Evolutionary conservation across 92 coral and sea anemone species (phyloP).

Genomic region (Porites rus): DNA sequence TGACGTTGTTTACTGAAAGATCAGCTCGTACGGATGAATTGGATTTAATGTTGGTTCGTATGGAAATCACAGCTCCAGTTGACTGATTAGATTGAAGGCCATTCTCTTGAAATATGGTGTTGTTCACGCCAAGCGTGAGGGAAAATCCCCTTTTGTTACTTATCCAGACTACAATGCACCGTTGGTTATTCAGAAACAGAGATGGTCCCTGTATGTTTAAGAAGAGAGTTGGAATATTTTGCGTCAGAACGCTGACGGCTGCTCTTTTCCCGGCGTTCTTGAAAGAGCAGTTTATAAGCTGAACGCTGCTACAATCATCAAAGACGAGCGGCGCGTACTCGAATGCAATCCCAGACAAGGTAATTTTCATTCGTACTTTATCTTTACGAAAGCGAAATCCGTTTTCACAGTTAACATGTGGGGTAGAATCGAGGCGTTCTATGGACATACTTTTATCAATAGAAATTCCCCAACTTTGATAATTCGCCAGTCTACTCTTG

Average conservation of each 20-base stretch:
- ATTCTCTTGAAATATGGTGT: conserved; percentile 16
- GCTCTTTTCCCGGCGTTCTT: neutral
- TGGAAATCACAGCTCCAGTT: conserved; percentile 8
- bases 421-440: neutral
- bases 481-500: conserved; percentile 17
- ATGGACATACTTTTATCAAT: conserved; percentile 43
- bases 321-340: conserved; percentile 20
- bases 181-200: conserved; percentile 21
- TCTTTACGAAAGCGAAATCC: conserved; percentile 20
- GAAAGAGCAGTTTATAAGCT: conserved; percentile 37
- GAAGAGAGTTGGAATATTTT: conserved; percentile 5
- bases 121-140: neutral
- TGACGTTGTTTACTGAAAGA: conserved; percentile 12
- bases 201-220: conserved; percentile 29
- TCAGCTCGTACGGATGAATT: neutral
- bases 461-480: conserved; percentile 39
- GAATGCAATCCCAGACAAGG: conserved; percentile 33
- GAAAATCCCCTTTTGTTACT: neutral
- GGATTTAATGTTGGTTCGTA: neutral
- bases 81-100: neutral
- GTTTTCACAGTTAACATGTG: conserved; percentile 8
- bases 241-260: conserved; percentile 1
- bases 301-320: conserved; percentile 12
- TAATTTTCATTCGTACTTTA: neutral
- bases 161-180: conserved; percentile 22